A percentile compares a stretch with the other conserved stretches of the same genome.
Evolutionary conservation across 2,888 invertebrate genomes (phyloP).

Genomic region (Rhagonycha fulva): DNA sequence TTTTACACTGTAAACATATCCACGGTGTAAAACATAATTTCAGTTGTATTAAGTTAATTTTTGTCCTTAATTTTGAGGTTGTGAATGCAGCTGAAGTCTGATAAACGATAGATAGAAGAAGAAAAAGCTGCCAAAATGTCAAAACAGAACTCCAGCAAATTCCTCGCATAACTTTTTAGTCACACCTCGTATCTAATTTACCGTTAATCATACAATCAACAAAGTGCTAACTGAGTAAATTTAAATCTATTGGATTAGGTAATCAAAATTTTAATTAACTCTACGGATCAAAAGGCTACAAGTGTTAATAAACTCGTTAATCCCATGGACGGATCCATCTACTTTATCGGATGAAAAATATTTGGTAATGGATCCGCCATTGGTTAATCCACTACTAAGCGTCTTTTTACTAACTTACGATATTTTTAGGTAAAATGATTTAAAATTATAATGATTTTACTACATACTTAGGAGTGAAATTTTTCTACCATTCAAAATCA

Average conservation of each 20-base stretch:
- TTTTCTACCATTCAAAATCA: constrained; percentile 10
- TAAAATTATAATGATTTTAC: not conserved
- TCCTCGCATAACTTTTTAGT: not conserved
- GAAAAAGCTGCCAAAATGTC: not conserved
- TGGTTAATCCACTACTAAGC: not conserved
- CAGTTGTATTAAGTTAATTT: no score
- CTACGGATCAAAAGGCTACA: not conserved
- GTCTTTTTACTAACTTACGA: not conserved
- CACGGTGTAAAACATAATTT: no score
- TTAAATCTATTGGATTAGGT: not conserved
- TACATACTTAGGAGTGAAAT: not conserved
- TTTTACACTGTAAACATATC: no score
- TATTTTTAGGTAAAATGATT: not conserved
- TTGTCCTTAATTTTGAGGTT: not conserved
- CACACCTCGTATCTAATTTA: not conserved
- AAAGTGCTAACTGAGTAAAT: not conserved
- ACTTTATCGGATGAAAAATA: not conserved
- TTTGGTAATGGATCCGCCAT: not conserved
- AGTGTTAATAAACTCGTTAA: not conserved
- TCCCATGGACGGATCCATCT: not conserved
- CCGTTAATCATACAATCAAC: not conserved
- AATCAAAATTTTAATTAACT: not conserved
- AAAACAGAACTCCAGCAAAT: not conserved
- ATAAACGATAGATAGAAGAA: not conserved
- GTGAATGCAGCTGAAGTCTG: not conserved